phyloP scores from a whole-genome alignment of 1,140 invertebrate genomes.

The Eumeta japonica region DNA sequence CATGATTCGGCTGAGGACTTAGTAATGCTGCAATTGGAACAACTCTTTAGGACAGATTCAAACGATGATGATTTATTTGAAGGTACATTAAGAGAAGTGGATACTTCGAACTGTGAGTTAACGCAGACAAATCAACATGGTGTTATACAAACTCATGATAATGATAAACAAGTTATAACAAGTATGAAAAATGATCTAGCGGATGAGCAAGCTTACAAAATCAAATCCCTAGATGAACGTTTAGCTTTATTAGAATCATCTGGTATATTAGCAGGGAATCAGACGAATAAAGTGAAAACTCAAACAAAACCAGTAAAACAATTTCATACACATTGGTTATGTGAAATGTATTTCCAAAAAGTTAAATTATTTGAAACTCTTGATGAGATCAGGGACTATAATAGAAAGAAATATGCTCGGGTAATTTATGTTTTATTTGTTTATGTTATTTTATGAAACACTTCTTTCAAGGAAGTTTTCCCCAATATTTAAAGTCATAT shows the following conservation, averaged over 20 bases:
- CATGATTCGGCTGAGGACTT: slow-evolving; percentile 30
- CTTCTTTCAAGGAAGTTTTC: too few relatives aligned
- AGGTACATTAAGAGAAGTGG: slow-evolving; percentile 22
- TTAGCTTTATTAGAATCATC: slow-evolving; percentile 21
- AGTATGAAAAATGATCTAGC: too few relatives aligned
- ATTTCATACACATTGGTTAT: slow-evolving; percentile 35
- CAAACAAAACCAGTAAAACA: slow-evolving; percentile 18
- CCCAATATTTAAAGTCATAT: too few relatives aligned
- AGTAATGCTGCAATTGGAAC: slow-evolving; percentile 36
- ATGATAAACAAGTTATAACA: background rate
- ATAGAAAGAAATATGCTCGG: slow-evolving; percentile 33
- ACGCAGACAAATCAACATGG: slow-evolving; percentile 15
- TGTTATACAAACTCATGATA: slow-evolving; percentile 9
- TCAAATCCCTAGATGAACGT: slow-evolving; percentile 35
- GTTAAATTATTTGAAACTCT: slow-evolving; percentile 35
- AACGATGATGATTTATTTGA: slow-evolving; percentile 51
- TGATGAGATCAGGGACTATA: slow-evolving; percentile 41
- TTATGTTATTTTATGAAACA: slow-evolving; percentile 5
- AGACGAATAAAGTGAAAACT: slow-evolving; percentile 7
- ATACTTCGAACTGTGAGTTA: too few relatives aligned
- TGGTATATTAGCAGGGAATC: slow-evolving; percentile 17
- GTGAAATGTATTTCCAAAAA: slow-evolving; percentile 51
- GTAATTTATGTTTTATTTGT: slow-evolving; percentile 16
- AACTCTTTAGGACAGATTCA: slow-evolving; percentile 35
- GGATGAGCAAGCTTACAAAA: slow-evolving; percentile 23